These are phyloP conservation scores for Nannobrachium achirus DNA, from an alignment of 2,113 vertebrate species.

Conservation along the genomic window DNA sequence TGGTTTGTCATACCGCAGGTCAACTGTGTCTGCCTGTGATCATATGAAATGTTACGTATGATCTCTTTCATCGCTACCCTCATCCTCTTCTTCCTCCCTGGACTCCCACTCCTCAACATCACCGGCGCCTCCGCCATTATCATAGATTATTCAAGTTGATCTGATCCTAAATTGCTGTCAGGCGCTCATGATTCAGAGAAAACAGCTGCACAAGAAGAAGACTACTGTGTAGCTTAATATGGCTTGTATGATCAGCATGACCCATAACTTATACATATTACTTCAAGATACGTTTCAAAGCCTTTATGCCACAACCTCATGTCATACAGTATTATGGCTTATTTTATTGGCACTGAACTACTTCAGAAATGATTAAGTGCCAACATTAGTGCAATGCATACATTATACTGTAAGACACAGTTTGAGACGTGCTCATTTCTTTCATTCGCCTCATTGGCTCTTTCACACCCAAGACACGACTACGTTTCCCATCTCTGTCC, in stretches of 20 bases:
- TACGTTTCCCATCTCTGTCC: not conserved
- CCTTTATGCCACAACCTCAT: too few relatives aligned
- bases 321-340: too few relatives aligned
- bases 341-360: too few relatives aligned
- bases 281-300: too few relatives aligned
- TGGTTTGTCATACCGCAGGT: slow-evolving; percentile 22
- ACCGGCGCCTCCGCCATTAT: not conserved
- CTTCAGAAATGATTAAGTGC: not conserved
- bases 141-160: not conserved
- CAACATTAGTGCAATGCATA: not conserved
- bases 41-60: slow-evolving; percentile 23
- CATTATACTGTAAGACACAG: not conserved
- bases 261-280: too few relatives aligned
- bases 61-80: slow-evolving; percentile 21
- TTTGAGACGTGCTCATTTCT: too few relatives aligned
- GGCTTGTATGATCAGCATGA: too few relatives aligned
- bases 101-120: not conserved
- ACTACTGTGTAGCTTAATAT: too few relatives aligned
- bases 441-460: not conserved
- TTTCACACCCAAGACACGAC: not conserved
- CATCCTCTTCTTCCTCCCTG: not conserved
- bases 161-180: not conserved
- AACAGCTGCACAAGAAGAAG: not conserved
- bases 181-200: not conserved
- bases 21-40: slow-evolving; percentile 12